Evolutionary conservation across 2,888 invertebrate species (phyloP).

Genomic region (Pasiphila rectangulata): DNA sequence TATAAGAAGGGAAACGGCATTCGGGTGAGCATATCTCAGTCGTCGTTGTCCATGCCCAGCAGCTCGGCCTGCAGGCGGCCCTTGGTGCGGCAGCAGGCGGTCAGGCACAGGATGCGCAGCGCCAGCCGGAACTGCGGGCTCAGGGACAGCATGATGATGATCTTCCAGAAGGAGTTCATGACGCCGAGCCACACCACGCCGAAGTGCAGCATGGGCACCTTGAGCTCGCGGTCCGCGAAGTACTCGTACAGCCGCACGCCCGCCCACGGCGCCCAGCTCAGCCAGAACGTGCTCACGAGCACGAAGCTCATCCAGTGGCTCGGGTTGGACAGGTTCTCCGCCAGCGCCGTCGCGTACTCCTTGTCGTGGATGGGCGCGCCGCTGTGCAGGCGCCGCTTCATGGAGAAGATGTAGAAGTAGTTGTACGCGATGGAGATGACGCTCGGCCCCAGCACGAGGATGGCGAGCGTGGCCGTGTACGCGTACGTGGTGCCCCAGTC

Average conservation of each 20-base stretch:
- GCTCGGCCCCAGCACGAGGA: constrained; percentile 96
- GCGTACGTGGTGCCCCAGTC: constrained; percentile 98
- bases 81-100: constrained; percentile 92
- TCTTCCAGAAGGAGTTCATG: constrained; percentile 97
- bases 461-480: constrained; percentile 94
- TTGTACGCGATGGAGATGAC: constrained; percentile 97
- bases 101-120: constrained; percentile 91
- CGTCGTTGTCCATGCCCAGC: constrained; percentile 92
- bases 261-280: constrained; percentile 97
- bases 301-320: constrained; percentile 98
- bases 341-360: constrained; percentile 93
- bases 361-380: constrained; percentile 95
- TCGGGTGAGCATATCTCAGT: constrained; percentile 72
- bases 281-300: constrained; percentile 93
- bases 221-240: constrained; percentile 82
- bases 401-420: constrained; percentile 96
- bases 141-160: constrained; percentile 92
- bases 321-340: constrained; percentile 95
- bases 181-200: constrained; percentile 97
- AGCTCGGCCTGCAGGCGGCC: constrained; percentile 91
- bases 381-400: constrained; percentile 91
- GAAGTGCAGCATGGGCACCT: constrained; percentile 93
- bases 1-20: constrained; percentile 33
- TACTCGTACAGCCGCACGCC: constrained; percentile 89
- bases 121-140: constrained; percentile 96